Evolutionary conservation across 2,888 invertebrate genomes (phyloP).

Genomic region (Drosophila sordidapex): DNA sequence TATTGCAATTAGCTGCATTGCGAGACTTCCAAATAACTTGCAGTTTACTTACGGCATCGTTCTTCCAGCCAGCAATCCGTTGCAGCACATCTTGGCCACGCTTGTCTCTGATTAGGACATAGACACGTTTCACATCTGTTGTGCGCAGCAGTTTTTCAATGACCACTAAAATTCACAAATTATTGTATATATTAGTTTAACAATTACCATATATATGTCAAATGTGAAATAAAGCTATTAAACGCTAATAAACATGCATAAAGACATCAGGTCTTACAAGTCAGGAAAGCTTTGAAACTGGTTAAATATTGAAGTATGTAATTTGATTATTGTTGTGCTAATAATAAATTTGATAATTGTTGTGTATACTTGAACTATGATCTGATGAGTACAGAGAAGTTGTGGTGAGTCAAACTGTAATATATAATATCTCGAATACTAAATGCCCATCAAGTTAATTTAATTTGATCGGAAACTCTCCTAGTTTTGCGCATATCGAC

Average conservation of each 20-base stretch:
- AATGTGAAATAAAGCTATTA: not conserved
- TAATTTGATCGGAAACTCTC: not conserved
- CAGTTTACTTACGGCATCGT: constrained; percentile 87
- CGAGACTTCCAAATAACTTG: not conserved
- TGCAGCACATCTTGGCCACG: constrained; percentile 88
- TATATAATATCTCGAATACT: not conserved
- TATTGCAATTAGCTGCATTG: not conserved
- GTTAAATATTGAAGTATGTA: not conserved
- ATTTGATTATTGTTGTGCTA: not conserved
- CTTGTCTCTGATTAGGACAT: constrained; percentile 87
- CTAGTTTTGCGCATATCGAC: not conserved
- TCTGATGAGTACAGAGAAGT: not conserved
- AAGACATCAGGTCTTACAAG: not conserved
- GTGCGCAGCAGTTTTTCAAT: constrained; percentile 87
- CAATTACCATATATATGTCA: not conserved
- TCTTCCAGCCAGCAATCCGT: constrained; percentile 89
- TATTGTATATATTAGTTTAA: not conserved
- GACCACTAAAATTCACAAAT: constrained; percentile 83
- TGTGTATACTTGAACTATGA: not conserved
- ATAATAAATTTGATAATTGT: not conserved
- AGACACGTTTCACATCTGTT: constrained; percentile 86
- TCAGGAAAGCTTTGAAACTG: not conserved
- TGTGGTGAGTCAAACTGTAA: not conserved
- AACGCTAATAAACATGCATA: not conserved
- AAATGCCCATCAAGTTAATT: too few species aligned